A percentile compares a stretch with the other conserved stretches of the same genome.
phyloP scores from a whole-genome alignment of 2,113 vertebrate genomes.

The Gasterosteus nipponicus region DNA sequence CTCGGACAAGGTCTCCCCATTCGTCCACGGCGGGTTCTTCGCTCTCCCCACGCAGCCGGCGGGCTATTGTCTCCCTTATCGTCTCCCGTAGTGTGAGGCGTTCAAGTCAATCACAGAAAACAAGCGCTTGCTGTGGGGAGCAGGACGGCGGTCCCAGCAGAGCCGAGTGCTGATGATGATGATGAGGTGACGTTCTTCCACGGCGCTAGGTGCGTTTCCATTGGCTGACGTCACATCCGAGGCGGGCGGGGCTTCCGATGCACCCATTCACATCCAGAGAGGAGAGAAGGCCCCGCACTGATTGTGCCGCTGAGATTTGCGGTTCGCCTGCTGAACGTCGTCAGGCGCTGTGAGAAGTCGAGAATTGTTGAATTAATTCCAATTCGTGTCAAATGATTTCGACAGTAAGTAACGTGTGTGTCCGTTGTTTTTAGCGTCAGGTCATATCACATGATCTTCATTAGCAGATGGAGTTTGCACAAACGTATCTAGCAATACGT shows the following conservation, averaged over 20 bases:
- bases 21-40: not conserved
- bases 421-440: too few relatives aligned
- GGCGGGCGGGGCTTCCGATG: constrained; percentile 82
- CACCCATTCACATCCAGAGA: constrained; percentile 80
- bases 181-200: constrained; percentile 86
- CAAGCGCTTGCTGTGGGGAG: constrained; percentile 35
- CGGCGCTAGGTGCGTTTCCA: constrained; percentile 78
- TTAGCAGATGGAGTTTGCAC: not conserved
- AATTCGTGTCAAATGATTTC: not conserved
- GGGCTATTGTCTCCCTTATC: not conserved
- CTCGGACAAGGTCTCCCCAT: not conserved
- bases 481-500: not conserved
- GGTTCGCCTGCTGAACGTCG: not conserved
- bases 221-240: constrained; percentile 85
- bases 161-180: constrained; percentile 85
- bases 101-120: constrained; percentile 23
- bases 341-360: too few relatives aligned
- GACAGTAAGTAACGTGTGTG: not conserved
- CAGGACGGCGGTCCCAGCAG: constrained; percentile 80
- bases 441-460: not conserved
- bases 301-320: not conserved
- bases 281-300: not conserved
- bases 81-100: constrained; percentile 36
- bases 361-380: not conserved
- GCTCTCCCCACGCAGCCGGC: not conserved